phyloP scores from a whole-genome alignment of 2,113 vertebrate genomes.

The Vulpes lagopus region DNA sequence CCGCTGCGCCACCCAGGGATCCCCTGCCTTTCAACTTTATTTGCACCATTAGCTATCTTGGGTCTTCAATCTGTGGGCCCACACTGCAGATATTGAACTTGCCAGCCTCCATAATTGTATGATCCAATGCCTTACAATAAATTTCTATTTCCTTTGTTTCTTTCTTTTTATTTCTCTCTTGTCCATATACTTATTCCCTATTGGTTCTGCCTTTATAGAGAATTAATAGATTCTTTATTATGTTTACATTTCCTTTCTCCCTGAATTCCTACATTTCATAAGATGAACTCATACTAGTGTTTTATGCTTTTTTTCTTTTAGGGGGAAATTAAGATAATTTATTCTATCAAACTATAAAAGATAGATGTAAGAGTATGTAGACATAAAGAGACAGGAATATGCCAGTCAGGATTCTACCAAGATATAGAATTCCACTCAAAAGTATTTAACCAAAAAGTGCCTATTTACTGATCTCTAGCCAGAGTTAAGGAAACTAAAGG shows the following conservation, averaged over 20 bases:
- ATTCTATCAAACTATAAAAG: not conserved
- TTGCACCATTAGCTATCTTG: not conserved
- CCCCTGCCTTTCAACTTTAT: not conserved
- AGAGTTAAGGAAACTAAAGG: not conserved
- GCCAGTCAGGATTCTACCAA: not conserved
- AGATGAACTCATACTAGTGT: not conserved
- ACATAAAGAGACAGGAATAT: not conserved
- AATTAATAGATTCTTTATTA: not conserved
- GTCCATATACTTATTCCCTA: not conserved
- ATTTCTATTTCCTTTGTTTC: not conserved
- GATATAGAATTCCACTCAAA: not conserved
- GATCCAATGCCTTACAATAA: not conserved
- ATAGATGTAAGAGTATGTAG: not conserved
- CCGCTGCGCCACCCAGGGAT: no score
- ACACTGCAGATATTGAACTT: not conserved
- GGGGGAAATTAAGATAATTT: constrained; percentile 7
- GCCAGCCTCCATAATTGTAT: not conserved
- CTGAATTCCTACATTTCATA: not conserved
- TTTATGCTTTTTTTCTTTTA: not conserved
- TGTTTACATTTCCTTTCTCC: not conserved
- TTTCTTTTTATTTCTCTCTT: not conserved
- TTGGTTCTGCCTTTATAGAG: not conserved
- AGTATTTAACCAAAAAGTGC: not conserved
- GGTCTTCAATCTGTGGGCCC: not conserved
- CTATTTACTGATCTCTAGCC: not conserved